A percentile compares a stretch with the other conserved stretches of the same genome.
Evolutionary conservation across 2,888 invertebrate genomes (phyloP).

Genomic region (Muschampia plurimacula): DNA sequence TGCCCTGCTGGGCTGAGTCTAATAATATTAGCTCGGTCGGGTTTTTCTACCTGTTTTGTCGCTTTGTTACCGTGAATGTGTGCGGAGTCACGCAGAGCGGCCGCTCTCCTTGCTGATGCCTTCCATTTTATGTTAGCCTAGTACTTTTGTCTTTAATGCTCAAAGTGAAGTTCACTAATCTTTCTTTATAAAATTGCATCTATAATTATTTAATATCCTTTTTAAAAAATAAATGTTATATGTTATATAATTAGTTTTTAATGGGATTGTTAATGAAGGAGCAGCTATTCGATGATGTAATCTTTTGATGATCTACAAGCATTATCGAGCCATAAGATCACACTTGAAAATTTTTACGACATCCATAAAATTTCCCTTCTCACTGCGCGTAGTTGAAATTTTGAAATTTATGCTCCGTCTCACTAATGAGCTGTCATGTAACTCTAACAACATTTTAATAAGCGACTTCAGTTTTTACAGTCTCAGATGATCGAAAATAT

Average conservation of each 20-base stretch:
- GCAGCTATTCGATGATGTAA: constrained; percentile 10
- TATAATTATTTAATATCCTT: too few relatives aligned
- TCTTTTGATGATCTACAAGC: constrained; percentile 25
- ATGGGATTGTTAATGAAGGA: constrained; percentile 10
- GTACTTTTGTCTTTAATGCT: constrained; percentile 45
- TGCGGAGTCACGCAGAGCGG: constrained; percentile 71
- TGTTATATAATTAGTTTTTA: constrained; percentile 2
- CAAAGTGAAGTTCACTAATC: neutral
- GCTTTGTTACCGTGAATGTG: constrained; percentile 71
- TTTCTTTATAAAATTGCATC: neutral
- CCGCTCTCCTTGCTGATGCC: constrained; percentile 60
- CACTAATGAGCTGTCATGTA: constrained; percentile 38
- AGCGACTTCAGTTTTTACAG: constrained; percentile 40
- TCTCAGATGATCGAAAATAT: constrained; percentile 38
- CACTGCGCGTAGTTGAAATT: constrained; percentile 18
- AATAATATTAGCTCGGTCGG: constrained; percentile 63
- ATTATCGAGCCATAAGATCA: constrained; percentile 41
- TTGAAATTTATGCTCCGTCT: constrained; percentile 26
- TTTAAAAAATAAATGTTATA: neutral
- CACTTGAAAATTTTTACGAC: constrained; percentile 34
- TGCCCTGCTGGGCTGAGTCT: constrained; percentile 63
- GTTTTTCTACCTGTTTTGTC: constrained; percentile 64
- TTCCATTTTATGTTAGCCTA: constrained; percentile 60
- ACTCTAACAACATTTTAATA: constrained; percentile 34
- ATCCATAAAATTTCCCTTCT: constrained; percentile 33